Conservation (phyloP, 1,140 invertebrate genomes). For the Eubasilissa regina region DNA sequence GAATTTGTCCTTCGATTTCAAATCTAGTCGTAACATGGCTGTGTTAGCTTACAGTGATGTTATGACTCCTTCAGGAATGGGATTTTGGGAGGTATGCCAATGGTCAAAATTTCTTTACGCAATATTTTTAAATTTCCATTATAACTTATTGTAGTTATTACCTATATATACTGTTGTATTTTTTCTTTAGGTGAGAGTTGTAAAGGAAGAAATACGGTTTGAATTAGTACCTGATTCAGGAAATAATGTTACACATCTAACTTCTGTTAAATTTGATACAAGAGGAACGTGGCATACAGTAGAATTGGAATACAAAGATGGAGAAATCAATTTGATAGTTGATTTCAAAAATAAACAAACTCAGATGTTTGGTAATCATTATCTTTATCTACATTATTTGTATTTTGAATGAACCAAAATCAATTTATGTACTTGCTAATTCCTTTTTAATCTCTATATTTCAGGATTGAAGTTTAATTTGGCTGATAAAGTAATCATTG, state of each 20-base stretch:
- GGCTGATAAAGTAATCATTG: constrained; percentile 80
- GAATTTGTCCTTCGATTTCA: constrained; percentile 90
- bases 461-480: constrained; percentile 73
- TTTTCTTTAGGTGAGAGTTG: constrained; percentile 77
- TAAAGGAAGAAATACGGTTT: constrained; percentile 88
- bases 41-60: constrained; percentile 89
- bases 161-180: constrained; percentile 29
- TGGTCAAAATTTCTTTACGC: not conserved
- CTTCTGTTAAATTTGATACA: constrained; percentile 84
- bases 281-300: constrained; percentile 85
- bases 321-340: constrained; percentile 81
- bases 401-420: too few species aligned
- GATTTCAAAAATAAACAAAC: constrained; percentile 82
- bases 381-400: not conserved
- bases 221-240: constrained; percentile 81
- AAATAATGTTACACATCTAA: constrained; percentile 82
- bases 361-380: constrained; percentile 74
- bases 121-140: not conserved
- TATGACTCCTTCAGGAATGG: constrained; percentile 78
- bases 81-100: constrained; percentile 86
- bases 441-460: constrained; percentile 39
- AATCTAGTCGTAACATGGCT: constrained; percentile 86
- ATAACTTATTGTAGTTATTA: not conserved
- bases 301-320: constrained; percentile 83
- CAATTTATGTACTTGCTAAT: constrained; percentile 6